Evolutionary conservation across 2,797 vertebrate species (phyloP).

Genomic region (Sebastes oblongus): DNA sequence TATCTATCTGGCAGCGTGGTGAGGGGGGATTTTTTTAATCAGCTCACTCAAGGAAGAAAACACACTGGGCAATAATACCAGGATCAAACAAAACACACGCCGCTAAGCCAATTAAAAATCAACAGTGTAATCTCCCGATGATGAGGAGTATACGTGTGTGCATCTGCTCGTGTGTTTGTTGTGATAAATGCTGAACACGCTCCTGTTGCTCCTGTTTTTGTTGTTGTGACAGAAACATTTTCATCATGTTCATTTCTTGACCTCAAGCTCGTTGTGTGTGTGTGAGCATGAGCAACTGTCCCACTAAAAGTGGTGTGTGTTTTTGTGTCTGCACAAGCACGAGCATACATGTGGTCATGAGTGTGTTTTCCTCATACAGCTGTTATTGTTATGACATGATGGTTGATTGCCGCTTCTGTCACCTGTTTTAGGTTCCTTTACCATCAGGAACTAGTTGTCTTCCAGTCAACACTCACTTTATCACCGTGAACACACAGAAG

Average conservation of each 20-base stretch:
- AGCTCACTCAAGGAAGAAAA: constrained; percentile 69
- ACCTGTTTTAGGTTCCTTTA: constrained; percentile 59
- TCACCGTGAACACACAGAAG: constrained; percentile 22
- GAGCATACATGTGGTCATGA: constrained; percentile 5
- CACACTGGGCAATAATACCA: constrained; percentile 53
- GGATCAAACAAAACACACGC: constrained; percentile 60
- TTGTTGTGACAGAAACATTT: neutral
- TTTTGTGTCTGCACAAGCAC: constrained; percentile 7
- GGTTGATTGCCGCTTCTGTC: constrained; percentile 36
- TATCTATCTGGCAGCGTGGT: constrained; percentile 62
- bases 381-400: constrained; percentile 64
- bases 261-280: neutral
- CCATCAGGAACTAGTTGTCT: constrained; percentile 27
- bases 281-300: constrained; percentile 18
- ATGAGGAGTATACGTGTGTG: constrained; percentile 7
- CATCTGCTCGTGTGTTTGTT: constrained; percentile 18
- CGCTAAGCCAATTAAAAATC: constrained; percentile 66
- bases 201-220: neutral
- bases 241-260: constrained; percentile 2
- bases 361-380: constrained; percentile 41
- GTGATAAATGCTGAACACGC: neutral
- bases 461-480: constrained; percentile 47
- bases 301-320: neutral
- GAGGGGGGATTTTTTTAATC: constrained; percentile 71
- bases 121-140: constrained; percentile 41